Evolutionary conservation across 2,113 vertebrate genomes (phyloP), one percentile per base, ranked within the genome.

Genomic region (Grallaria varia): DNA sequence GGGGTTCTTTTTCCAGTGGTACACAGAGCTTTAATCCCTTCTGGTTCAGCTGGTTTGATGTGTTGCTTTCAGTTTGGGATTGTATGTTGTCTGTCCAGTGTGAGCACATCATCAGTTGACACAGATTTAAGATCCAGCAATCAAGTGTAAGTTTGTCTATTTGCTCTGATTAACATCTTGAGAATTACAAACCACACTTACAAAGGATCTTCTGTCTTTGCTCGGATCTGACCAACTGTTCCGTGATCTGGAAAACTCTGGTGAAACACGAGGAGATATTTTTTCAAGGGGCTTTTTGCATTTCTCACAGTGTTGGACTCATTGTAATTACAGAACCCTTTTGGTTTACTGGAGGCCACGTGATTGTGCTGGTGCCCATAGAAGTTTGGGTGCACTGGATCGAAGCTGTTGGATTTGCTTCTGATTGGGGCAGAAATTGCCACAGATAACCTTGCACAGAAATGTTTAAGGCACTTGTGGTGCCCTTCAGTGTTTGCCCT

Each of bases 311-410:
- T 10, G 19, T n/a, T 90, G 53, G 62, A 56, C 22, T 6, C 30
- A 44, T 2, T 0, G 3, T 75, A 67, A 62, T 55, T 11, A 30
- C 0, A 64, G 53, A 84, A 40, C 37, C 40, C 27, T 35, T 74
- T 14, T 33, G 45, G 60, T 78, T 83, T 20, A 9, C 18, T 2
- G 0, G 23, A 33, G 24, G 14, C 40, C 18, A 8, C 0, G 0
- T 49, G 14, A 37, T 44, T 90, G 81, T 81, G 27, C 40, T 84
- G 27, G 17, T 58, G 63, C n/a, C 24, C 11, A 4, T 21, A 30
- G 47, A 71, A 55, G n/a, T 85, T 35, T 39, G 73, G 42, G 27
- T 64, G 56, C 72, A 76, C 59, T 9, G 55, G 16, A 58, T 47
- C 7, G 1, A 56, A 77, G 35, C 17, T 73, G 14, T 47, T 86